Percentiles rank a stretch among this genome's conserved stretches.
Evolutionary conservation across 2,888 invertebrate genomes (phyloP).

Genomic region (Tinea trinotella): DNA sequence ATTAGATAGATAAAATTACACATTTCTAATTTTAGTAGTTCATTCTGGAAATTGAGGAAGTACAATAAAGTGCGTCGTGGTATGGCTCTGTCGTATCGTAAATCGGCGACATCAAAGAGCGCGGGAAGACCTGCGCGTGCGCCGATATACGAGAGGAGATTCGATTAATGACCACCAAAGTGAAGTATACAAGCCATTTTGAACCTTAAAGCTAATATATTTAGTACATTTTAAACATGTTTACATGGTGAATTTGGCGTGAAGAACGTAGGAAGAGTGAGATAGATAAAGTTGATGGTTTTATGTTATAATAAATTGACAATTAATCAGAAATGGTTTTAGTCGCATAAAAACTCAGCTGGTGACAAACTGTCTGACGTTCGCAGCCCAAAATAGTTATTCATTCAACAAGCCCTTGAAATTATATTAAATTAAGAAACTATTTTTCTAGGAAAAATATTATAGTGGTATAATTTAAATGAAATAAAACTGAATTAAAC

Average conservation of each 20-base stretch:
- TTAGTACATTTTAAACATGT: background rate
- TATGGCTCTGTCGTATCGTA: conserved; percentile 20
- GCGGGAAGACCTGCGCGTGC: background rate
- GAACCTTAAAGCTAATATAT: background rate
- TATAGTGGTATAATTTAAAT: too few relatives aligned
- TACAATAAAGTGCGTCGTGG: conserved; percentile 9
- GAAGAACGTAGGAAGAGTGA: background rate
- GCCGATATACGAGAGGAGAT: background rate
- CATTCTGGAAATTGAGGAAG: conserved; percentile 13
- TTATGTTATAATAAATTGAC: conserved; percentile 7
- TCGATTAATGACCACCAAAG: background rate
- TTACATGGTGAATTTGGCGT: background rate
- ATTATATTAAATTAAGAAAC: background rate
- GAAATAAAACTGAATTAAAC: too few relatives aligned
- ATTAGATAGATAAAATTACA: conserved; percentile 1
- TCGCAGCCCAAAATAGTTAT: background rate
- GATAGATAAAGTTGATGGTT: conserved; percentile 1
- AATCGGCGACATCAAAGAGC: conserved; percentile 21
- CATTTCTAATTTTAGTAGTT: conserved; percentile 3
- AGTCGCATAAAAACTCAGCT: conserved; percentile 1
- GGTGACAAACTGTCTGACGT: conserved; percentile 12
- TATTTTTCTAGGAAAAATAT: too few relatives aligned
- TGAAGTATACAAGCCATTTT: background rate
- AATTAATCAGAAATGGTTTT: conserved; percentile 6
- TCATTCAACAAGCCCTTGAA: background rate